Conservation (phyloP, 1,140 invertebrate genomes). For the Stegodyphus dumicola region DNA sequence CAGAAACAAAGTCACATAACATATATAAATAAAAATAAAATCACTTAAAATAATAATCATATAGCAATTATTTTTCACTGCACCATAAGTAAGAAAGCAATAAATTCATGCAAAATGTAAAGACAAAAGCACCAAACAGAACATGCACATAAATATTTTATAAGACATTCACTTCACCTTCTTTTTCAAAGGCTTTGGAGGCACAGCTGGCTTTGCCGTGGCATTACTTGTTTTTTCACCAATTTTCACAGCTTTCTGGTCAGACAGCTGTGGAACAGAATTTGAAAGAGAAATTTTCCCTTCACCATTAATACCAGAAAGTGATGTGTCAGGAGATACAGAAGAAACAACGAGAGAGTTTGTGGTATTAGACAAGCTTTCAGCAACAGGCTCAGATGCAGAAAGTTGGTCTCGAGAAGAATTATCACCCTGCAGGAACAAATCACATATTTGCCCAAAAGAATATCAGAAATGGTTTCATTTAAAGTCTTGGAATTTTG, state of each 20-base stretch:
- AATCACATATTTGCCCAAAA: not conserved
- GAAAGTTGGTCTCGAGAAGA: slow-evolving; percentile 9
- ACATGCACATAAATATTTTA: not conserved
- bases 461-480: no score
- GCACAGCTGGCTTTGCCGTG: slow-evolving; percentile 20
- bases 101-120: no score
- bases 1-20: no score
- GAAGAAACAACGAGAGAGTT: slow-evolving; percentile 25
- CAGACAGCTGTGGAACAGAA: not conserved
- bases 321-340: slow-evolving; percentile 22
- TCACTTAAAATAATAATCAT: no score
- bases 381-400: slow-evolving; percentile 29
- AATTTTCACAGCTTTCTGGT: not conserved
- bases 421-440: slow-evolving; percentile 34
- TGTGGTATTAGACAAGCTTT: slow-evolving; percentile 15
- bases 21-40: no score
- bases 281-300: not conserved
- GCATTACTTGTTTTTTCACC: not conserved
- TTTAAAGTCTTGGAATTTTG: no score
- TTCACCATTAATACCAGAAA: slow-evolving; percentile 44
- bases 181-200: slow-evolving; percentile 57
- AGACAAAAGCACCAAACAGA: not conserved
- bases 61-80: no score
- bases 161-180: slow-evolving; percentile 39
- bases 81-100: no score